phyloP scores from a whole-genome alignment of 2,113 vertebrate species.

The Suncus etruscus region DNA sequence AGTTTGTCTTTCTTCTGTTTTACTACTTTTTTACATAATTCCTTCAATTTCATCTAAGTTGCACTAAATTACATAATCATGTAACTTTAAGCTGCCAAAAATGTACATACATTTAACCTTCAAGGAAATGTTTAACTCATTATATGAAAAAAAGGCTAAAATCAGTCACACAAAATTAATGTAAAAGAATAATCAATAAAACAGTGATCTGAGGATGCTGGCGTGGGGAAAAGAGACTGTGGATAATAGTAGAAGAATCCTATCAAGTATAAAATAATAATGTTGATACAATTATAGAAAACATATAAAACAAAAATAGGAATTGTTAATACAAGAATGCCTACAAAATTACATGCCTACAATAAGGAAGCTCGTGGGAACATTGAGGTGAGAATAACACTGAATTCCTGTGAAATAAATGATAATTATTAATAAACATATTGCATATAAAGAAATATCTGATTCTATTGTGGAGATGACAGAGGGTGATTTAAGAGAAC shows the following conservation, averaged over 20 bases:
- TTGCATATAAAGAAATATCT: background rate
- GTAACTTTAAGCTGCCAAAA: slow-evolving; percentile 12
- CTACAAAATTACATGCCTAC: background rate
- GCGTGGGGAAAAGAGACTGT: no score
- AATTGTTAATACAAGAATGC: background rate
- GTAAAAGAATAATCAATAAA: no score
- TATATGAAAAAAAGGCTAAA: background rate
- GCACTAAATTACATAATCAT: background rate
- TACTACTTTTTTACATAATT: no score
- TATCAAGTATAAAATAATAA: no score
- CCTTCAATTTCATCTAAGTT: no score
- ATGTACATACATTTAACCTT: background rate
- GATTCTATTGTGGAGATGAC: background rate
- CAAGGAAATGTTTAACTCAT: slow-evolving; percentile 11
- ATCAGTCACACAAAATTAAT: background rate
- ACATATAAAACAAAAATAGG: background rate
- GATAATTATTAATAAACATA: background rate
- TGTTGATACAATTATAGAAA: no score
- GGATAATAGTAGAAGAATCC: no score
- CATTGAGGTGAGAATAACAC: background rate
- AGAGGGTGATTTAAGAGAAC: background rate
- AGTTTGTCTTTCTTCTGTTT: no score
- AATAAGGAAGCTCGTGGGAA: background rate
- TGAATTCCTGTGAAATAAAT: background rate
- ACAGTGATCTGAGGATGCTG: no score